These are phyloP conservation scores for Scophthalmus maximus DNA, from an alignment of 2,113 vertebrate genomes.

Conservation along the genomic window DNA sequence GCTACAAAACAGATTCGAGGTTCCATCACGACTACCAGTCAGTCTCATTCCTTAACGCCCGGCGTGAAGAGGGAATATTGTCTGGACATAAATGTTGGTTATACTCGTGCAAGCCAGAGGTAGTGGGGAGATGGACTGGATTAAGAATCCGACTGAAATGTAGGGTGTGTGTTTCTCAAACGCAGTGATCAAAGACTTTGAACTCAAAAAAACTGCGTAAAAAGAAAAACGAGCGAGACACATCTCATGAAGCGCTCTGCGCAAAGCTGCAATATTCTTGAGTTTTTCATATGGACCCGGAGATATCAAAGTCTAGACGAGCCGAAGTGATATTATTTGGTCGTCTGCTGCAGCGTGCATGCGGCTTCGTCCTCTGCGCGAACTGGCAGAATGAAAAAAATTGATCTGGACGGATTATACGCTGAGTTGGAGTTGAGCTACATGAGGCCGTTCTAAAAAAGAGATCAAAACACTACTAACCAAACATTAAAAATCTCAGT, in stretches of 20 bases:
- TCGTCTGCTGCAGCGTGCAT: conserved; percentile 46
- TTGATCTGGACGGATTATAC: conserved; percentile 53
- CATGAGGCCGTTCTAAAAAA: not conserved
- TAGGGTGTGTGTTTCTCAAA: conserved; percentile 26
- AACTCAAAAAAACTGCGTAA: conserved; percentile 56
- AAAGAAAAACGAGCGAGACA: conserved; percentile 51
- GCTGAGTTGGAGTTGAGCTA: conserved; percentile 19
- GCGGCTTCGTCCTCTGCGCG: conserved; percentile 46
- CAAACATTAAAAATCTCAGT: not conserved
- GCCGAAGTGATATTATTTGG: conserved; percentile 67
- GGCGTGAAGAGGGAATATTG: conserved; percentile 40
- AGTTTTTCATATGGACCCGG: conserved; percentile 53
- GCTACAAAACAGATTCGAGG: conserved; percentile 53
- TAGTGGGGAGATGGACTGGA: conserved; percentile 24
- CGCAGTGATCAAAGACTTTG: conserved; percentile 52
- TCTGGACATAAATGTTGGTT: conserved; percentile 24
- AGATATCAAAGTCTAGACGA: conserved; percentile 62
- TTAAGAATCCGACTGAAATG: conserved; percentile 33
- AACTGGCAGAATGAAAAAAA: conserved; percentile 56
- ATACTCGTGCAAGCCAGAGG: conserved; percentile 32
- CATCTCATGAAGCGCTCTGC: conserved; percentile 42
- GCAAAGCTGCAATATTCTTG: conserved; percentile 37
- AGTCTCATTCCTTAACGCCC: conserved; percentile 59
- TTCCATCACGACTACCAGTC: conserved; percentile 43
- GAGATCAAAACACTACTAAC: not conserved